These are phyloP conservation scores for Smittia sp. DNA, from an alignment of 2,888 invertebrate species.

Conservation along the genomic window DNA sequence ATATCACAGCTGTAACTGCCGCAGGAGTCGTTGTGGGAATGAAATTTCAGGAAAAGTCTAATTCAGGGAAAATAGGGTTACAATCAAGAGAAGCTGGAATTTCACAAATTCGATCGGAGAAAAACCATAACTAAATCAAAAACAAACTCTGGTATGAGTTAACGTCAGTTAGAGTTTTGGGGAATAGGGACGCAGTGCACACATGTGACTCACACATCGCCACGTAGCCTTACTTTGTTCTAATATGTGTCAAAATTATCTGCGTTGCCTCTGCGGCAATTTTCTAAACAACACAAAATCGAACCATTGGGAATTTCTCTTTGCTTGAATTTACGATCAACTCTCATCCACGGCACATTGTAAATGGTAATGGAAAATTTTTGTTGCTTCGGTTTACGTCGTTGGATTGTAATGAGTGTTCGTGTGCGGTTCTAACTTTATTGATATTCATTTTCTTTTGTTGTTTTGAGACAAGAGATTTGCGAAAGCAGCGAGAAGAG, in stretches of 20 bases:
- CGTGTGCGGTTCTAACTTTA: constrained; percentile 18
- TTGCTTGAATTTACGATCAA: neutral
- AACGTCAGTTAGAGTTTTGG: neutral
- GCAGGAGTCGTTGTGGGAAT: too few relatives aligned
- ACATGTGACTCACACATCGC: neutral
- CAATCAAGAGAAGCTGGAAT: too few relatives aligned
- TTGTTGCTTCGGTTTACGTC: neutral
- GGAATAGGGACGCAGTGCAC: neutral
- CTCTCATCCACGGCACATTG: neutral
- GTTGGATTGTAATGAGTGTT: constrained; percentile 14
- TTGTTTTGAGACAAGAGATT: too few relatives aligned
- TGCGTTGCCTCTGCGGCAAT: constrained; percentile 36
- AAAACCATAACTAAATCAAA: too few relatives aligned
- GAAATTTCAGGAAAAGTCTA: too few relatives aligned
- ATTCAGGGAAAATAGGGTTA: too few relatives aligned
- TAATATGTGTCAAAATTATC: constrained; percentile 39
- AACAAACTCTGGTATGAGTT: too few relatives aligned
- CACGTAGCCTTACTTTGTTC: constrained; percentile 35
- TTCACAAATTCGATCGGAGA: too few relatives aligned
- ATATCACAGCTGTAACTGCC: too few relatives aligned
- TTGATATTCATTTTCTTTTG: constrained; percentile 19
- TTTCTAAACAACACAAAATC: constrained; percentile 31
- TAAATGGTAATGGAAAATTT: constrained; percentile 26
- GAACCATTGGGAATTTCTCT: constrained; percentile 31
- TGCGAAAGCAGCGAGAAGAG: too few relatives aligned